Percentiles rank a stretch among this genome's conserved stretches.
phyloP scores from a whole-genome alignment of 2,113 vertebrate species.

The Hiodon tergisus region DNA sequence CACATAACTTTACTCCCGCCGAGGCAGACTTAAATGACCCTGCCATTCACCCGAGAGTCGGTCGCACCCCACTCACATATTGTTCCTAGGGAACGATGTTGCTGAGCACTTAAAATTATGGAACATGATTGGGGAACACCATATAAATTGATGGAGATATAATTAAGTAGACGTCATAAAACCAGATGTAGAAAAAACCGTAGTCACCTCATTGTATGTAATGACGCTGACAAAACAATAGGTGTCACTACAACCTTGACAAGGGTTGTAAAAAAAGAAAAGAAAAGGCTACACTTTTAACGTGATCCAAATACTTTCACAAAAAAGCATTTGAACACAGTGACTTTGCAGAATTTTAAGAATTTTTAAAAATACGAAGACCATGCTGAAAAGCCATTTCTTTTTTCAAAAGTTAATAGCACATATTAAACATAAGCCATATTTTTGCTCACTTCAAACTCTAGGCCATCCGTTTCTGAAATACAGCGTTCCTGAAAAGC shows the following conservation, averaged over 20 bases:
- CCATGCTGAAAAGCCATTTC: no score
- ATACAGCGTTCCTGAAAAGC: no score
- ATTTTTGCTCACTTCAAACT: no score
- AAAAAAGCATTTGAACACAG: no score
- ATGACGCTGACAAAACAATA: not conserved
- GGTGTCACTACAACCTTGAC: constrained; percentile 1
- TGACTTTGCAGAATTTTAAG: no score
- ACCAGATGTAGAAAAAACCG: not conserved
- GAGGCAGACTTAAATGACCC: constrained; percentile 29
- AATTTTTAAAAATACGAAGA: no score
- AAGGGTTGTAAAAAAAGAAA: not conserved
- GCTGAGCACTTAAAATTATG: constrained; percentile 44
- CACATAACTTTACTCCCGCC: constrained; percentile 34
- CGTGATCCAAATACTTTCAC: not conserved
- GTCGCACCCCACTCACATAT: no score
- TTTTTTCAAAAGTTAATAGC: no score
- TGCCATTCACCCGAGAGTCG: constrained; percentile 30
- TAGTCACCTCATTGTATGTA: not conserved
- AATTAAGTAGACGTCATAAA: not conserved
- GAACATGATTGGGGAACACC: constrained; percentile 44
- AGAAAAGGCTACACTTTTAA: not conserved
- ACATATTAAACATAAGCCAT: no score
- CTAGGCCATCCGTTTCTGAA: no score
- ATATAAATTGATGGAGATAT: no score
- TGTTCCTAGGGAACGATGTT: constrained; percentile 44